These are phyloP conservation scores for Parnassius glacialis DNA, from an alignment of 2,888 invertebrate species.

Conservation along the genomic window DNA sequence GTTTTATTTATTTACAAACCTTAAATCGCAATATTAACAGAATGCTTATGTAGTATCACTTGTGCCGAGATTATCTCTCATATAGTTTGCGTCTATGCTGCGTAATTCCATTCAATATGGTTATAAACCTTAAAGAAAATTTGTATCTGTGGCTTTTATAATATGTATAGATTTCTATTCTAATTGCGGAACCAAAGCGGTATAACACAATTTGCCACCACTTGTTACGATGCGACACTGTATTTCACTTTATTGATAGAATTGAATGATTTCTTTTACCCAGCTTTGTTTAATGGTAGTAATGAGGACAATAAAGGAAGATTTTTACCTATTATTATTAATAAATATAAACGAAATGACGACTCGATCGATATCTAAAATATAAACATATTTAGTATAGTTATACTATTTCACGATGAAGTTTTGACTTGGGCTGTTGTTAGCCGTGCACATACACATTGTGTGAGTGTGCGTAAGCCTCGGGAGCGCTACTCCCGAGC, in stretches of 20 bases:
- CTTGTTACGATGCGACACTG: conserved; percentile 64
- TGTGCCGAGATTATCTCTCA: conserved; percentile 13
- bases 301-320: conserved; percentile 79
- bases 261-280: conserved; percentile 38
- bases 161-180: conserved; percentile 36
- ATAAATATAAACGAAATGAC: conserved; percentile 68
- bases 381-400: conserved; percentile 55
- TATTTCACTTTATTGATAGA: conserved; percentile 37
- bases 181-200: conserved; percentile 72
- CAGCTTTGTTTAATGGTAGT: conserved; percentile 70
- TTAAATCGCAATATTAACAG: conserved; percentile 11
- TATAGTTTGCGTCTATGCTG: conserved; percentile 29
- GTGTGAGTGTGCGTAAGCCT: too few relatives aligned
- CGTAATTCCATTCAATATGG: conserved; percentile 56
- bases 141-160: conserved; percentile 47
- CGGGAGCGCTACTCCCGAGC: too few relatives aligned
- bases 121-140: conserved; percentile 62
- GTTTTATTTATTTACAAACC: neutral
- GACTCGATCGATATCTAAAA: conserved; percentile 71
- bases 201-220: conserved; percentile 66
- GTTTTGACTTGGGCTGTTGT: too few relatives aligned
- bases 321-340: conserved; percentile 76
- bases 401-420: too few relatives aligned
- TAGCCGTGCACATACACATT: too few relatives aligned
- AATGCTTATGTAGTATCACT: conserved; percentile 18